These are phyloP conservation scores for Troides oblongomaculatus DNA, from an alignment of 2,888 invertebrate genomes.

Conservation along the genomic window DNA sequence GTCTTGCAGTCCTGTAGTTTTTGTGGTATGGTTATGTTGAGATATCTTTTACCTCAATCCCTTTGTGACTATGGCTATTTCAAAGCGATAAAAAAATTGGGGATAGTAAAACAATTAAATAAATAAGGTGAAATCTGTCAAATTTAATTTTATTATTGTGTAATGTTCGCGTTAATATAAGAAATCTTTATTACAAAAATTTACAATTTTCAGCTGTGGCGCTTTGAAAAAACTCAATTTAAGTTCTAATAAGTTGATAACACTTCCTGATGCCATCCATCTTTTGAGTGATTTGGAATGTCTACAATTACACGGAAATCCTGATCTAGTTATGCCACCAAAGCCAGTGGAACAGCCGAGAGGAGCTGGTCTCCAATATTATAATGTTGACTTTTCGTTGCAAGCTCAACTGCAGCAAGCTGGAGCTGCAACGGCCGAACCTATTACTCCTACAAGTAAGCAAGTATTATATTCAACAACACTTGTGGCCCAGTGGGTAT, in stretches of 20 bases:
- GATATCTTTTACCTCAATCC: too few species aligned
- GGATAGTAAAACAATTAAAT: too few species aligned
- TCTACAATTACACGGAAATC: conserved; percentile 95
- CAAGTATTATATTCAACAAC: conserved; percentile 32
- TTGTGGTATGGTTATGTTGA: too few species aligned
- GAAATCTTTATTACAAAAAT: neutral
- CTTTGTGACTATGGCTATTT: too few species aligned
- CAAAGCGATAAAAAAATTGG: too few species aligned
- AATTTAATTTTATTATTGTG: too few species aligned
- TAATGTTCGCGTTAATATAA: too few species aligned
- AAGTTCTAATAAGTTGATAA: conserved; percentile 95
- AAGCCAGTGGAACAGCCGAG: conserved; percentile 91
- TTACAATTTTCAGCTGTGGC: conserved; percentile 85
- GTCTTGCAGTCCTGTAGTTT: too few species aligned
- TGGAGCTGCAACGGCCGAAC: conserved; percentile 90
- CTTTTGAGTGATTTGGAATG: conserved; percentile 93
- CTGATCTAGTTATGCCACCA: conserved; percentile 95
- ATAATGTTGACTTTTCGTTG: conserved; percentile 99
- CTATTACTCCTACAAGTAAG: conserved; percentile 84
- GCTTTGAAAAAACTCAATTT: conserved; percentile 95
- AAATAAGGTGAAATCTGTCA: too few species aligned
- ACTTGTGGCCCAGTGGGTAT: too few species aligned
- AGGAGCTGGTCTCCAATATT: conserved; percentile 93
- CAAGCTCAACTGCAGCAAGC: conserved; percentile 96
- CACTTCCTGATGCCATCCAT: conserved; percentile 98